Evolutionary conservation across 2,797 vertebrate genomes (phyloP).

Genomic region (Pelochelys cantorii): DNA sequence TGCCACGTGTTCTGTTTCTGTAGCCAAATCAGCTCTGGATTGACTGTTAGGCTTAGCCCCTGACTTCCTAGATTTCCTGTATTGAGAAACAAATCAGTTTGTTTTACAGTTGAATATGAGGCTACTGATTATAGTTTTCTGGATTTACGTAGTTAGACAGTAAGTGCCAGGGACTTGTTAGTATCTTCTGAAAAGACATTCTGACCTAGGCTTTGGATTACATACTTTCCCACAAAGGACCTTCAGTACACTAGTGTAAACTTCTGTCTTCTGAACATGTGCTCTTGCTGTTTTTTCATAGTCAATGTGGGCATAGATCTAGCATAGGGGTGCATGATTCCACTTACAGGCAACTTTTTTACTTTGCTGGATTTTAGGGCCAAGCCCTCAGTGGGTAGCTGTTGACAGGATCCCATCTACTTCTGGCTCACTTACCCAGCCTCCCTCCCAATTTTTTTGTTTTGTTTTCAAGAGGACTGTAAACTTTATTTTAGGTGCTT

Average conservation of each 20-base stretch:
- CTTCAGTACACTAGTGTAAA: not conserved
- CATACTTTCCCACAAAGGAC: constrained; percentile 34
- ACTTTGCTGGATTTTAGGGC: not conserved
- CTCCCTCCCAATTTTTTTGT: not conserved
- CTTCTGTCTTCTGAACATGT: not conserved
- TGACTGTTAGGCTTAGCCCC: not conserved
- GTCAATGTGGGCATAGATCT: rapidly evolving
- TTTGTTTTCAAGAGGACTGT: not conserved
- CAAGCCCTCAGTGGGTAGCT: no score
- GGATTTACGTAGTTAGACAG: constrained; percentile 24
- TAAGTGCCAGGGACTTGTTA: constrained; percentile 54
- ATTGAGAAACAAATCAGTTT: constrained; percentile 46
- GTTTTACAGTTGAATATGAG: constrained; percentile 55
- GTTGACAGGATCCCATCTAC: not conserved
- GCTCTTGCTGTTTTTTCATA: rapidly evolving
- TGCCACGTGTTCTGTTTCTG: not conserved
- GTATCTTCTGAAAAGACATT: constrained; percentile 33
- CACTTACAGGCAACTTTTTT: not conserved
- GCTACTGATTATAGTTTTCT: constrained; percentile 57
- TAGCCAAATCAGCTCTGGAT: constrained; percentile 10
- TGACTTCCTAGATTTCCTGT: constrained; percentile 26
- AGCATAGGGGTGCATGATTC: not conserved
- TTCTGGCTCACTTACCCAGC: not conserved
- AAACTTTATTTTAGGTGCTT: not conserved
- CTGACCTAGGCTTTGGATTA: constrained; percentile 55